Conservation (phyloP, 2,888 invertebrate species). For the Empis livida region DNA sequence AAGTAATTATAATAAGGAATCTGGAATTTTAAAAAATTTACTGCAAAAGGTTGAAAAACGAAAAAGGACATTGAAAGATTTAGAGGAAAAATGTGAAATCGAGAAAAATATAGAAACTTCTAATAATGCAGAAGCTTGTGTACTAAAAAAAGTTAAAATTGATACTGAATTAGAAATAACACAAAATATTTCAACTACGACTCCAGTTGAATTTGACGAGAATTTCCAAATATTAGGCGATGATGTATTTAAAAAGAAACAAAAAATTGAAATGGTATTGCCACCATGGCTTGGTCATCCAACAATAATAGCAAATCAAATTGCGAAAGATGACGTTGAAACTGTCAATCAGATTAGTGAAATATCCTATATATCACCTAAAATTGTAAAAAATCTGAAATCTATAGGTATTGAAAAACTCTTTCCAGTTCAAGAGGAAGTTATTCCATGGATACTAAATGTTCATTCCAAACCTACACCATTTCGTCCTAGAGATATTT, state of each 20-base stretch:
- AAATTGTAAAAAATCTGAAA: slow-evolving; percentile 48
- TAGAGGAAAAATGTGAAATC: too few species aligned
- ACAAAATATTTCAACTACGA: slow-evolving; percentile 17
- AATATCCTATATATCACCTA: slow-evolving; percentile 43
- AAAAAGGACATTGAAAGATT: slow-evolving; percentile 13
- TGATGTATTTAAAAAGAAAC: slow-evolving; percentile 44
- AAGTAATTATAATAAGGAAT: slow-evolving; percentile 38
- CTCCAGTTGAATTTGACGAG: slow-evolving; percentile 1
- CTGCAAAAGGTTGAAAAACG: slow-evolving; percentile 45
- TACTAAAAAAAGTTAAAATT: too few species aligned
- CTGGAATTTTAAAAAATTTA: slow-evolving; percentile 43
- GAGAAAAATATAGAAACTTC: too few species aligned
- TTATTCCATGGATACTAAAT: slow-evolving; percentile 63
- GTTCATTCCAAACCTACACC: slow-evolving; percentile 44
- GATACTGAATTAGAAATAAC: slow-evolving; percentile 4
- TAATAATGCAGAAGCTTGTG: too few species aligned
- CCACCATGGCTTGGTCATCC: slow-evolving; percentile 83
- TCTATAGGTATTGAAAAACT: slow-evolving; percentile 60
- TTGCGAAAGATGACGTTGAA: slow-evolving; percentile 41
- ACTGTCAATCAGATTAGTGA: slow-evolving; percentile 38
- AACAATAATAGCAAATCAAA: slow-evolving; percentile 57
- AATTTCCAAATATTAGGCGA: slow-evolving; percentile 45
- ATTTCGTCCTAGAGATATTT: slow-evolving; percentile 75
- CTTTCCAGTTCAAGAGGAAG: slow-evolving; percentile 74
- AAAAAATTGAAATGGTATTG: slow-evolving; percentile 57